Evolutionary conservation across 2,888 invertebrate species (phyloP).

Genomic region (Choreutis nemorana): DNA sequence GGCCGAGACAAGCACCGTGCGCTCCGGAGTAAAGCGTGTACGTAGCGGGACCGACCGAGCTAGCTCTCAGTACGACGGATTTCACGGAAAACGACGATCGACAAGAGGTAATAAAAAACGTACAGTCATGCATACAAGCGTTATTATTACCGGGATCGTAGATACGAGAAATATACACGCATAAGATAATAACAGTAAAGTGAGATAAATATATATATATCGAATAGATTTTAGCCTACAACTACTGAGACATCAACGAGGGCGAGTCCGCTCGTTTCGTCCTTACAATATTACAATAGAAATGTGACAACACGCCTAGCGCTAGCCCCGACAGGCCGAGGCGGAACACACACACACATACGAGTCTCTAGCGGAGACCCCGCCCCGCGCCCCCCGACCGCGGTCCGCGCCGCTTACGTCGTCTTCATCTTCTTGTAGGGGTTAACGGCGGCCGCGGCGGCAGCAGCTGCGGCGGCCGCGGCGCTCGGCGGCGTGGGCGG

Average conservation of each 20-base stretch:
- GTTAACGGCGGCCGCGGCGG: slow-evolving; percentile 66
- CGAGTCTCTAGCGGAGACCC: slow-evolving; percentile 62
- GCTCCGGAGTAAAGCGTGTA: slow-evolving; percentile 62
- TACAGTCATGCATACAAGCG: slow-evolving; percentile 89
- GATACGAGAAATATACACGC: slow-evolving; percentile 66
- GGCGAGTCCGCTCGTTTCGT: slow-evolving; percentile 53
- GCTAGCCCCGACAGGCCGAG: slow-evolving; percentile 61
- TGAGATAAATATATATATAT: slow-evolving; percentile 53
- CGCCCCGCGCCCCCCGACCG: slow-evolving; percentile 47
- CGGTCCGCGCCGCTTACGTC: slow-evolving; percentile 63
- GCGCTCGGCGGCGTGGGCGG: slow-evolving; percentile 50
- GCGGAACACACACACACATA: slow-evolving; percentile 52
- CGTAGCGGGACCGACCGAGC: slow-evolving; percentile 63
- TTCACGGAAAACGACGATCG: slow-evolving; percentile 56
- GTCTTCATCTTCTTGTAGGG: slow-evolving; percentile 94
- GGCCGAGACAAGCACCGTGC: slow-evolving; percentile 63
- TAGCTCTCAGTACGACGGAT: slow-evolving; percentile 62
- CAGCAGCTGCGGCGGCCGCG: slow-evolving; percentile 44
- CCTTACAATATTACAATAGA: slow-evolving; percentile 63
- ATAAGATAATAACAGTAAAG: slow-evolving; percentile 59
- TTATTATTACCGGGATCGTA: slow-evolving; percentile 85
- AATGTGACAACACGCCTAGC: slow-evolving; percentile 64
- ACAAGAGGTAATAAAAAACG: slow-evolving; percentile 73
- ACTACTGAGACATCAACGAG: slow-evolving; percentile 60
- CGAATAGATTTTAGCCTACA: slow-evolving; percentile 57